These are phyloP conservation scores for Periphyllus acericola DNA, from an alignment of 2,888 invertebrate species.

Conservation along the genomic window DNA sequence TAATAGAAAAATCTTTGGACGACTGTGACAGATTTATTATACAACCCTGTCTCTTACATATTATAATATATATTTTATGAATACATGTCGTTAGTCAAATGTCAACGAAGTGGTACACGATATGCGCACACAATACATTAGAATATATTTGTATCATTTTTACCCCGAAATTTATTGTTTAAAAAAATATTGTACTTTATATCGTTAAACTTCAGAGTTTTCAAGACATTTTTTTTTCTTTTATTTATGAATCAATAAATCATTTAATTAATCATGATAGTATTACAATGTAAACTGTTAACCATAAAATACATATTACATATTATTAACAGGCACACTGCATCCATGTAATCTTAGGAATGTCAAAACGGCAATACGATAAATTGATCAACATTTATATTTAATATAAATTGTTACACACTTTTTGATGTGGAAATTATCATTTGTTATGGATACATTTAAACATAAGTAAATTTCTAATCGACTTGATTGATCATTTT, in stretches of 20 bases:
- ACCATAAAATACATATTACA: not conserved
- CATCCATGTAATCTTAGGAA: not conserved
- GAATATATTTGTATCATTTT: slow-evolving; percentile 35
- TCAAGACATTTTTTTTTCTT: slow-evolving; percentile 4
- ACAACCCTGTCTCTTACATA: not conserved
- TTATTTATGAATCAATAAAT: slow-evolving; percentile 11
- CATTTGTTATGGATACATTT: not conserved
- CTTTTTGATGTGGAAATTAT: not conserved
- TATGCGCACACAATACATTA: not conserved
- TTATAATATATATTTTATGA: not conserved
- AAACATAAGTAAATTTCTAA: slow-evolving; percentile 3
- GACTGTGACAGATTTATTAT: slow-evolving; percentile 50
- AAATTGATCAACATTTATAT: not conserved
- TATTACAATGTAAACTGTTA: not conserved
- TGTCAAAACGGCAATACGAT: not conserved
- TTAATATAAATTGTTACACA: not conserved
- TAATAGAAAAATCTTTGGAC: slow-evolving; percentile 8
- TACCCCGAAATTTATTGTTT: not conserved
- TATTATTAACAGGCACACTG: not conserved
- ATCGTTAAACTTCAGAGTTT: not conserved
- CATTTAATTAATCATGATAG: not conserved
- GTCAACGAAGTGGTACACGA: slow-evolving; percentile 17
- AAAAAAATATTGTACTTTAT: not conserved
- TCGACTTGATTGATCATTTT: slow-evolving; percentile 1
- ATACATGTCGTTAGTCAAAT: slow-evolving; percentile 43